Base-by-base conservation (phyloP, 2,113 vertebrate species). In the Leptobrachium ailaonicum region DNA sequence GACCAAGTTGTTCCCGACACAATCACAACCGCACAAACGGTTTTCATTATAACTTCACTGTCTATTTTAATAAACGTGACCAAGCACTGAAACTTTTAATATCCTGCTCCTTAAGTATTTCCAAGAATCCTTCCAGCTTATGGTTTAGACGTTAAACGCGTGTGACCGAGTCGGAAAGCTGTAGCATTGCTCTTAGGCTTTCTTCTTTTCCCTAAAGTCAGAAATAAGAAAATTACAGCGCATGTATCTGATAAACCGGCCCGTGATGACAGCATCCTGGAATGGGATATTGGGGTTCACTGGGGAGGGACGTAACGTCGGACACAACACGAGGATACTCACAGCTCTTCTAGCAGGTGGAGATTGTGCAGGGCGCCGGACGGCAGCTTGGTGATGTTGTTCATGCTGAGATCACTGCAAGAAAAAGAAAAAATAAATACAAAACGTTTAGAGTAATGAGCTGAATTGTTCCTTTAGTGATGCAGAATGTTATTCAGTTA, bases 341-440 rank as follows among this genome's bases (percentile, higher is more conserved):
- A 98, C 96, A 98, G 87, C 87, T 98, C 96, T 90, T 97, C 96
- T 81, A 98, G 93, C 90, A 97, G 96, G 87, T 94, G 94, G 62
- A 97, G 94, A 69, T 89, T 92, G 87, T 90, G 90, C 83, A 95
- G 88, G 14, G 90, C 89, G 73, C 88, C 91, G 20, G 85, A 87
- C 84, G 94, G 84, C 85, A 97, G 85, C 85, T 89, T 89, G 63
- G 94, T 95, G 83, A 98, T 93, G 90, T 97, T 97, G 91, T 98
- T 98, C 96, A 98, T 98, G 83, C 96, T 98, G 88, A 98, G 94
- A 88, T 97, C 96, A 56, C 96, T 97, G 92, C 83, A 84, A 85
- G 86, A 83, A 84, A 88, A 91, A 91, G 74, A 93, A 89, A 90
- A 75, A 85, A 92, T 88, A 91, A 32, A 32, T 32, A 32, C 20